Evolutionary conservation across 2,797 vertebrate genomes (phyloP).

Genomic region (Loris lydekkerianus): DNA sequence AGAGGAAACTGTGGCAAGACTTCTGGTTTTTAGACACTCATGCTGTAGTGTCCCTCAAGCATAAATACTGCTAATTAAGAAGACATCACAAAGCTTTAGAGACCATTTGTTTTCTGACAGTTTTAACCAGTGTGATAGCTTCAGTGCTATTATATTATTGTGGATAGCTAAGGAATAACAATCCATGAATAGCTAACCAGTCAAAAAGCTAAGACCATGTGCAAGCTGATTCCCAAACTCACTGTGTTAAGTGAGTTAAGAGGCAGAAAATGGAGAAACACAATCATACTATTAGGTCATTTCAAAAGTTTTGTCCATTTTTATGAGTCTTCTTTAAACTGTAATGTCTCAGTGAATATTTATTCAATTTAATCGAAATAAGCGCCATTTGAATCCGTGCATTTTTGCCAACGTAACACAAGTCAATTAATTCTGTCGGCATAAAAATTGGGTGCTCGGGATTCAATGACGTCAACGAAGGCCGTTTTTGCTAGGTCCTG

Average conservation of each 20-base stretch:
- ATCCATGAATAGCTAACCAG: neutral
- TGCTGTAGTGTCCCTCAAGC: neutral
- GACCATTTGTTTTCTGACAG: too few relatives aligned
- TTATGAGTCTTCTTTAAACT: too few relatives aligned
- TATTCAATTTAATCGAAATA: too few relatives aligned
- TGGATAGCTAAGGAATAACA: neutral
- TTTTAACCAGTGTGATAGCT: neutral
- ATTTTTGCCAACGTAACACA: too few relatives aligned
- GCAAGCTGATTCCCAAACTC: neutral
- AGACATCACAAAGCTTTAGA: neutral
- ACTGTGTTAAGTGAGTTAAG: neutral
- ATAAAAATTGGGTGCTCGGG: too few relatives aligned
- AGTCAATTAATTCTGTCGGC: too few relatives aligned
- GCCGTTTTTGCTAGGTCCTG: too few relatives aligned
- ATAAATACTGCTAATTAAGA: neutral
- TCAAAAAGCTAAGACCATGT: neutral
- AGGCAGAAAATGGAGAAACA: neutral
- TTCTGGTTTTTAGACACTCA: neutral
- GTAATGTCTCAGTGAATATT: too few relatives aligned
- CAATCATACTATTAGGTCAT: too few relatives aligned
- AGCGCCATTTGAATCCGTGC: too few relatives aligned
- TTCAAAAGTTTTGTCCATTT: too few relatives aligned
- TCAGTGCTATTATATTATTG: neutral
- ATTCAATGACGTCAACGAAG: too few relatives aligned
- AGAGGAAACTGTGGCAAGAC: neutral